phyloP scores from a whole-genome alignment of 2,888 invertebrate genomes.

The Polymixis lichenea region DNA sequence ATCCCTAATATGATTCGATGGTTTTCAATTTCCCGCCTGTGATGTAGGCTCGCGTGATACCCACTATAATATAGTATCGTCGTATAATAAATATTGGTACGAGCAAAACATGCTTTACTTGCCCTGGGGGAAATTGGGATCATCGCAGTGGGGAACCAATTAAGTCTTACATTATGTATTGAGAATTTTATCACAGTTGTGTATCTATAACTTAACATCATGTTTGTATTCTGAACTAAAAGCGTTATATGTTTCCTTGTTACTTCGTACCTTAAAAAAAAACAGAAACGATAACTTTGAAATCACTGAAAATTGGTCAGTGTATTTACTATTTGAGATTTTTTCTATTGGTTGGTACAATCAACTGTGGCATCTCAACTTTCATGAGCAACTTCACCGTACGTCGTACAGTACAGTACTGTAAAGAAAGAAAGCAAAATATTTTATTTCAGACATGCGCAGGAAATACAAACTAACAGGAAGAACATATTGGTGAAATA shows the following conservation, averaged over 20 bases:
- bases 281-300: not conserved
- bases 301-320: not conserved
- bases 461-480: too few relatives aligned
- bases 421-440: too few relatives aligned
- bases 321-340: not conserved
- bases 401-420: too few relatives aligned
- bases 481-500: too few relatives aligned
- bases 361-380: too few relatives aligned
- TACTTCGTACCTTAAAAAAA: too few relatives aligned
- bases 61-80: slow-evolving; percentile 39
- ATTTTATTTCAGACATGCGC: too few relatives aligned
- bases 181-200: slow-evolving; percentile 10
- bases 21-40: slow-evolving; percentile 83
- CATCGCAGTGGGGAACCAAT: slow-evolving; percentile 61
- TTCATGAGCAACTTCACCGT: too few relatives aligned
- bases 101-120: slow-evolving; percentile 60
- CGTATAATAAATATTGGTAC: slow-evolving; percentile 64
- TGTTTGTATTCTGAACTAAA: not conserved
- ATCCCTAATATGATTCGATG: slow-evolving; percentile 81
- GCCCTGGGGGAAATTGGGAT: slow-evolving; percentile 58
- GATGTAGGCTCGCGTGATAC: slow-evolving; percentile 63
- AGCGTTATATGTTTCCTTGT: not conserved
- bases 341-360: not conserved
- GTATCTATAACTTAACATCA: not conserved
- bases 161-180: slow-evolving; percentile 44